phyloP scores from a whole-genome alignment of 1,140 invertebrate species.

The Bombus balteatus region DNA sequence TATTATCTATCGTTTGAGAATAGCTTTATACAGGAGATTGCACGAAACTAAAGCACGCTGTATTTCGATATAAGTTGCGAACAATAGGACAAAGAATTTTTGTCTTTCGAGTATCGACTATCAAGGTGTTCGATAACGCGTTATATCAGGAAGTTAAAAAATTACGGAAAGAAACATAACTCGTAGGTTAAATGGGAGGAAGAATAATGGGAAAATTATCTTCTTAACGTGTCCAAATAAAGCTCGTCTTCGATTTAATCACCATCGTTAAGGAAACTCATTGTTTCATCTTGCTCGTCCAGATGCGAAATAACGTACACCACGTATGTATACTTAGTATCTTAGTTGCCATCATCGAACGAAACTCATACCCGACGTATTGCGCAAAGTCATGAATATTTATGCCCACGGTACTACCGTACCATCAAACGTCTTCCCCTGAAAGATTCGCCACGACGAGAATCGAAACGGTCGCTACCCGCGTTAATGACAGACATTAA shows the following conservation, averaged over 20 bases:
- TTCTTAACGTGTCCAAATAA: background rate
- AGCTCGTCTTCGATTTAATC: background rate
- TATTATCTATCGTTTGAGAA: background rate
- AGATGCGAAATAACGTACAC: background rate
- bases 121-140: too few relatives aligned
- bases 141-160: too few relatives aligned
- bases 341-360: background rate
- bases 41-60: background rate
- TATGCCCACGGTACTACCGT: background rate
- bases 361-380: background rate
- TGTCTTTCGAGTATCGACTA: too few relatives aligned
- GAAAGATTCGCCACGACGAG: background rate
- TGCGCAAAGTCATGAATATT: slow-evolving; percentile 23
- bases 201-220: background rate
- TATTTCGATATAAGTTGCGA: too few relatives aligned
- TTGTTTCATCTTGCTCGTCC: background rate
- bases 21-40: background rate
- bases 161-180: too few relatives aligned
- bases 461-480: background rate
- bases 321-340: background rate
- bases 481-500: background rate
- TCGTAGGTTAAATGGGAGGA: too few relatives aligned
- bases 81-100: too few relatives aligned
- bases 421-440: too few relatives aligned
- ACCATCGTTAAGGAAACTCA: background rate